Base-by-base conservation (phyloP, 2,113 vertebrate species). In the Patagioenas fasciata region DNA sequence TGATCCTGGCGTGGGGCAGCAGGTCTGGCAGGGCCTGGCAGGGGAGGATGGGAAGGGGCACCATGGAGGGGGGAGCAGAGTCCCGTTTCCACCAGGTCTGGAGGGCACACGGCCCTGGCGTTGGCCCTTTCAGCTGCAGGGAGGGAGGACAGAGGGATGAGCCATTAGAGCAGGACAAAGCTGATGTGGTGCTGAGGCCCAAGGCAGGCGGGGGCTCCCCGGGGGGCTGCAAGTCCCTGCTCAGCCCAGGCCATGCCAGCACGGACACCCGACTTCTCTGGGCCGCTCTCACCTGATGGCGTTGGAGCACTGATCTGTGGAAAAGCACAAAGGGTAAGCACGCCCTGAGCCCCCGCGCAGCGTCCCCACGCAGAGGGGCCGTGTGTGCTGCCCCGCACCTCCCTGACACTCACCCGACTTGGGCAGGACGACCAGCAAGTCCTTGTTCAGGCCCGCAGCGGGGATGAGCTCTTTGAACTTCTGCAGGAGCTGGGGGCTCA, bases 271-370 rank as follows among this genome's bases (percentile, higher is more conserved):
- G 0, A 24, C 40, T 77, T 64, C 57, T 24, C 9, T 24, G 1
- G 6, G 40, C 24, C 48, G 47, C 0, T 2, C 85, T 96, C 84
- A 96, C 74, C 79, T 62, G 58, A 6, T 15, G 32, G 19, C 38
- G 58, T 42, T 1, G 20, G 29, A 23, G 34, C 96, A 95, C 5
- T 62, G 54, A 32, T 94, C 94, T 95, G 85, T 47, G 48, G 69
- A 28, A 40, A 91, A 77, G 67, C 44, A 47, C 44, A 19, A 47
- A 47, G 44, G 44, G 44, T 47, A 8, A 47, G 44, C 17, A 8
- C 44, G 18, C 17, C 18, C 44, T 47, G 44, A 77, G 54, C 21
- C n/a, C 48, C 34, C 0, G 0, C 0, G 0, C 58, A 56, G 15
- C 2, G 0, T 14, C 10, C 21, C 31, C 7, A 5, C 1, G 6